Conservation (phyloP, 2,888 invertebrate species). For the Microchrysa polita region DNA sequence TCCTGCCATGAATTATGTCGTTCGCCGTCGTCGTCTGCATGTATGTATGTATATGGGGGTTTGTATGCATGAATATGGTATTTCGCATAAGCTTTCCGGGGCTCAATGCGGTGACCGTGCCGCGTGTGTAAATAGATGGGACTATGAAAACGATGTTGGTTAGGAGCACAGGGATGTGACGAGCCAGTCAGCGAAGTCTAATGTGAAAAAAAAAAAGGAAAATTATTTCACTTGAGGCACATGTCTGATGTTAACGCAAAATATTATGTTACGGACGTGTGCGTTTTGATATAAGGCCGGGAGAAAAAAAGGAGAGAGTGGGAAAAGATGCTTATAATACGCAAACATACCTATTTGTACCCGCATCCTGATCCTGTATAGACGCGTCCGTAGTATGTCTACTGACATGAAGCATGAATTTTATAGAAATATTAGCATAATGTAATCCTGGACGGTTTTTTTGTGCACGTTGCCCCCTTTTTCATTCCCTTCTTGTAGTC, state of each 20-base stretch:
- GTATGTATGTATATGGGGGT: neutral
- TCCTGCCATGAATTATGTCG: slow-evolving; percentile 16
- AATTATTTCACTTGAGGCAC: neutral
- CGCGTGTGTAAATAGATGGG: too few species aligned
- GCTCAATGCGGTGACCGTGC: too few species aligned
- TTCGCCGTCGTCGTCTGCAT: neutral
- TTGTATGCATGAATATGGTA: too few species aligned
- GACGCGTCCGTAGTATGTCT: neutral
- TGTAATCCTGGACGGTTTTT: slow-evolving; percentile 19
- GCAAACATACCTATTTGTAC: slow-evolving; percentile 9
- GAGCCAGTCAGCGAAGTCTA: too few species aligned
- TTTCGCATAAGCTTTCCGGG: too few species aligned
- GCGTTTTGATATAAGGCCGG: neutral
- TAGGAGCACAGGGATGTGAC: too few species aligned
- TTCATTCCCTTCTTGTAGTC: too few species aligned
- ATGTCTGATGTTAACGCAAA: slow-evolving; percentile 6
- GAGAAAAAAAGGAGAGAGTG: too few species aligned
- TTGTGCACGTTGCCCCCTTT: neutral
- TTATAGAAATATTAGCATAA: slow-evolving; percentile 29
- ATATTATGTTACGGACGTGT: neutral
- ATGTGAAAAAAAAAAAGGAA: too few species aligned
- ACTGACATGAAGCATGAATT: slow-evolving; percentile 31
- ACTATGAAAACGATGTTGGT: too few species aligned
- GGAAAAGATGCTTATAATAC: neutral
- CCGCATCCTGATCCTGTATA: neutral